Evolutionary conservation across 64 coral and sea anemone genomes (phyloP), one percentile per base, ranked within the genome.

Genomic region (Porites australiensis): DNA sequence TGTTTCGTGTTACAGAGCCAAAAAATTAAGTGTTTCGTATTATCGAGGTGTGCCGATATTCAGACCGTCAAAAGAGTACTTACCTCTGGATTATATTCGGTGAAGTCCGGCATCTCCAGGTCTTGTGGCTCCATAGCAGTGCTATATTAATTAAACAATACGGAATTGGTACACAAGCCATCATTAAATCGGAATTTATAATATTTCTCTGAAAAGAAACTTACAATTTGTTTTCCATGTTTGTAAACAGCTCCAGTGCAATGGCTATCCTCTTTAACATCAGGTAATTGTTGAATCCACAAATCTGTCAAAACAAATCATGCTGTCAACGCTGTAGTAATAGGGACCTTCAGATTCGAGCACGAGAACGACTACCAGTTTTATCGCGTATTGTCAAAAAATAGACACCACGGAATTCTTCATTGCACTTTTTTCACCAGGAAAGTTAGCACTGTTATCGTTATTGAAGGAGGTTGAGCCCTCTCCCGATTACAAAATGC

Each of bases 201-300:
- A 19, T 19, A 23, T 37, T 48, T 2, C 27, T 48, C 47, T 46
- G 54, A 57, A 9, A 57, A 9, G 3, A 57, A 3, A 67, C 98
- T 99, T 86, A 99, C 98, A 99, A 96, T 67, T 89, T 91, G 21
- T 93, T 92, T 72, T 96, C 94, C 98, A 99, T 99, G 85, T 92
- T 99, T 10, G 98, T 91, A 19, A 99, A 99, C 74, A 99, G 69
- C 62, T 99, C 98, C 37, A 99, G 21, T 13, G 98, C 98, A 72
- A 94, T 84, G 2, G 98, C 98, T 10, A 99, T 94, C 61, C 94
- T 96, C 23, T 95, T 90, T 59, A 99, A 70, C 54, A 99, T 94
- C 51, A 99, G 59, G 77, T 94, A 99, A 71, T 99, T 99, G 51
- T 96, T 91, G 75, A 92, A 96, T 75, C 98, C 98, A 75, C 94